These are phyloP conservation scores for Papilio dardanus DNA, from an alignment of 1,140 invertebrate genomes.

Conservation along the genomic window DNA sequence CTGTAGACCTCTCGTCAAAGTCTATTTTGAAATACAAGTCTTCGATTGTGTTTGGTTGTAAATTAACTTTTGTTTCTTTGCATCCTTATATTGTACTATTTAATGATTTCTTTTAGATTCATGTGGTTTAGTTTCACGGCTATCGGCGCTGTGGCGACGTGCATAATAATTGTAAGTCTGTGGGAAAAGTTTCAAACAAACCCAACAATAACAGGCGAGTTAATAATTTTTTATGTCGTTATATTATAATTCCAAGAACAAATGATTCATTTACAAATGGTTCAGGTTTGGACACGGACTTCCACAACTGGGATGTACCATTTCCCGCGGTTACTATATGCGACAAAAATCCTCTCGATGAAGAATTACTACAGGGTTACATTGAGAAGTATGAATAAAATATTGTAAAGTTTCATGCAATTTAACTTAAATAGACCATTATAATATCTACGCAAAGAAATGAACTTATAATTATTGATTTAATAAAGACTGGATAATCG, in stretches of 20 bases:
- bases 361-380: constrained; percentile 73
- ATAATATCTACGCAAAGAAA: background rate
- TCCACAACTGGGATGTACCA: constrained; percentile 88
- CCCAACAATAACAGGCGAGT: constrained; percentile 88
- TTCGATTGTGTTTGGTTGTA: background rate
- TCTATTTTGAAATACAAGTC: constrained; percentile 9
- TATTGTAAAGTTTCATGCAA: background rate
- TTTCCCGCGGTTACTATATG: constrained; percentile 88
- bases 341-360: constrained; percentile 80
- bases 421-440: background rate
- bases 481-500: too few species aligned
- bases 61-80: background rate
- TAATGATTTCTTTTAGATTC: constrained; percentile 80
- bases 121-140: constrained; percentile 89
- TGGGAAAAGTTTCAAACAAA: constrained; percentile 91
- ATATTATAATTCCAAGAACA: background rate
- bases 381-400: constrained; percentile 66
- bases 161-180: constrained; percentile 87
- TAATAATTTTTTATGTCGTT: background rate
- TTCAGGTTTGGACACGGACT: constrained; percentile 86
- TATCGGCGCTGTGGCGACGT: constrained; percentile 85
- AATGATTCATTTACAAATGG: background rate
- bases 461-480: too few species aligned
- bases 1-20: too few species aligned
- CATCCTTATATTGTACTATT: background rate